Base-by-base conservation (phyloP, 2,888 invertebrate species). In the Mesochorus sp. region DNA sequence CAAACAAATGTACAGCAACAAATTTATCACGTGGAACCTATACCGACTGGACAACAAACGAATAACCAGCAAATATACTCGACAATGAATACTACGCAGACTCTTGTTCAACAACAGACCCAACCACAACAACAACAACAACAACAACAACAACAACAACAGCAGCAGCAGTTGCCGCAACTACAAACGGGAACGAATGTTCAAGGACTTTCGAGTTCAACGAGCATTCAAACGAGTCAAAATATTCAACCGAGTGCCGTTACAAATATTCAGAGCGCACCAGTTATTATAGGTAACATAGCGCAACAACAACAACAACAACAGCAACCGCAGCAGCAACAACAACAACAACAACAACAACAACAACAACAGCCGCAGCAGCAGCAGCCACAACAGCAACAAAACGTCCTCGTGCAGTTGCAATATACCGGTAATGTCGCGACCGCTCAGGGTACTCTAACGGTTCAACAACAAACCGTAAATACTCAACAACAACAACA, bases 151-250 rank as follows among this genome's bases (percentile, higher is more conserved):
- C n/a, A n/a, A n/a, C n/a, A 86, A 26, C 86, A 82, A 55, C 81
- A 81, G 34, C 81, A 78, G 19, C 71, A 81, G 14, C 88, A 87
- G 49, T 82, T 83, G 24, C 76, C 86, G n/a, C 82, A 83, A 1
- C 86, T 85, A 24, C 83, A 86, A 44, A 47, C 72, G 0, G 34
- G 37, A n/a, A 44, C 49, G 0, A 88, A 83, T 74, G 82, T 88
- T 59, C 85, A 87, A 44, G 86, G 66, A 66, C 82, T 87, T 21
- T 86, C 88, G 49, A 87, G 68, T 42, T 82, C 88, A 0, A 79
- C 85, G 0, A 70, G 81, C 2, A 80, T 85, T 3, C 82, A 86
- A 21, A 85, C 83, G 34, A 84, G 86, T 12, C 88, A 87, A 64
- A 87, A 83, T 72, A 76, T 84, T 24, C 83, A 84, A 57, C 19